These are phyloP conservation scores for Alcis repandata DNA, from an alignment of 2,888 invertebrate species.

Conservation along the genomic window DNA sequence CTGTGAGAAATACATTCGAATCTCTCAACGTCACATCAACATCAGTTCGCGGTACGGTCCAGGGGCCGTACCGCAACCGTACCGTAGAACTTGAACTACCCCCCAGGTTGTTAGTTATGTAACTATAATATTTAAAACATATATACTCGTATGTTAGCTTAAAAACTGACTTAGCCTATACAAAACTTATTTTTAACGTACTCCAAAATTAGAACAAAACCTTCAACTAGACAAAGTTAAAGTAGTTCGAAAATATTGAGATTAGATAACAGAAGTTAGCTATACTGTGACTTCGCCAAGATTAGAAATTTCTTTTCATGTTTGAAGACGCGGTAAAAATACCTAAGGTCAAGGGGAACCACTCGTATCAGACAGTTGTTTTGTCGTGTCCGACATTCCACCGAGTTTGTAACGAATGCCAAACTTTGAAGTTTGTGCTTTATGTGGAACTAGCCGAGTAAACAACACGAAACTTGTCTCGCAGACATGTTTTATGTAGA, in stretches of 20 bases:
- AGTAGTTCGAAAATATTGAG: neutral
- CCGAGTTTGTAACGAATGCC: slow-evolving; percentile 16
- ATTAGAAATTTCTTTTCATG: slow-evolving; percentile 39
- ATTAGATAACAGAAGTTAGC: neutral
- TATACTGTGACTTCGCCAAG: slow-evolving; percentile 21
- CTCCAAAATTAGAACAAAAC: slow-evolving; percentile 5
- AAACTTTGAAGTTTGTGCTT: neutral
- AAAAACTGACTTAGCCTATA: no score
- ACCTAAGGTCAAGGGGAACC: slow-evolving; percentile 51
- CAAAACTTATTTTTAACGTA: neutral
- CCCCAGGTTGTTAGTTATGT: no score
- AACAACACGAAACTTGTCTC: no score
- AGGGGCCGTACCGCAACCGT: no score
- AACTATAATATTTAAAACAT: no score
- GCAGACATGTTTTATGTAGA: no score
- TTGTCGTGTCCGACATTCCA: slow-evolving; percentile 9
- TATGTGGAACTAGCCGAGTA: neutral
- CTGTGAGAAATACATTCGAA: no score
- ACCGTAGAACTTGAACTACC: no score
- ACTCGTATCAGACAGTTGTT: slow-evolving; percentile 37
- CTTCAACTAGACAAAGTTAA: no score
- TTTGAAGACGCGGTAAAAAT: slow-evolving; percentile 43
- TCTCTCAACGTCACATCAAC: no score
- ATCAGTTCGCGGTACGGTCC: no score
- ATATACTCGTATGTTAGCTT: no score